Base-by-base conservation (phyloP, 2,797 vertebrate species). In the Acanthurus tractus region DNA sequence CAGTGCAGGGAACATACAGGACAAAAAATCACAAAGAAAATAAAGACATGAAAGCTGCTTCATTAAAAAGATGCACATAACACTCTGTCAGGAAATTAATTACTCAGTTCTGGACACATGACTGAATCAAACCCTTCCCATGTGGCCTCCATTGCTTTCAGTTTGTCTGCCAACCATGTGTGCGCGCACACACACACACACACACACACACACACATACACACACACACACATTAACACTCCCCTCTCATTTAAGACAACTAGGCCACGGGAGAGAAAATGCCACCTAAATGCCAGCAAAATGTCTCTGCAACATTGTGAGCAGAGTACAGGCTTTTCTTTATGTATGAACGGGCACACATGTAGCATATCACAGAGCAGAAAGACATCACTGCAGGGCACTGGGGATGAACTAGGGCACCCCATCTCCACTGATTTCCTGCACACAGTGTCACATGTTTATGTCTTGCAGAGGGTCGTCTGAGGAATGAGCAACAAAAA, bases 251-350 rank as follows among this genome's bases (percentile, higher is more conserved):
- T 87, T 87, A 91, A 89, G 88, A 94, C 86, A 92, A 91, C 86
- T 92, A 89, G 91, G 91, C 92, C 94, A 94, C 81, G 22, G 81
- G 85, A 92, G 83, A 91, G 85, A 90, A 91, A 95, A 94, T 93
- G 93, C 90, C 94, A 95, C 85, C 86, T 91, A 95, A 95, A 95
- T 95, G 95, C 92, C 94, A 95, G 84, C 89, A 90, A 94, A 94
- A 94, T 92, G 94, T 89, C 92, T 88, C 81, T 70, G 88, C 85
- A 87, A 83, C 87, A 87, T 88, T 84, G 81, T 88, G 88, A 91
- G 90, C 89, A 92, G 86, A 90, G 87, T 85, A 83, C 74, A 82
- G 59, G 85, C 86, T 71, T 80, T 81, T 75, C 81, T 84, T 87
- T 78, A 78, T 78, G 81, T 89, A 79, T 86, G 89, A 82, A 76